These are phyloP conservation scores for Tragulus kanchil DNA, from an alignment of 2,113 vertebrate species.

Conservation along the genomic window DNA sequence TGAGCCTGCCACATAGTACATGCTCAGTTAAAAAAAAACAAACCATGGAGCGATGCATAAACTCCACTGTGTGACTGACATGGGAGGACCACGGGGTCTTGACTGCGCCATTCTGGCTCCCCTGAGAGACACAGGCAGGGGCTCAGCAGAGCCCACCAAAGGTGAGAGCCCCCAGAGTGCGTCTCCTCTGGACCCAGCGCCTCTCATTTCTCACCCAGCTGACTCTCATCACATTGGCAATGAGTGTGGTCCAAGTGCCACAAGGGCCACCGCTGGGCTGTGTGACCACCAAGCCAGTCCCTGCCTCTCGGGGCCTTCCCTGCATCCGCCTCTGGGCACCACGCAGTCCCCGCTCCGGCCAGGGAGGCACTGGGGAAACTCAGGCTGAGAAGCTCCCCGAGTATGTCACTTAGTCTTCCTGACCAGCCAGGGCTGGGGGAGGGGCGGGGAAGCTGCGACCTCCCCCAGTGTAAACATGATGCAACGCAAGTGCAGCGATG, in stretches of 20 bases:
- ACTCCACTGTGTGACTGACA: fast-evolving
- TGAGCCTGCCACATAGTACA: not conserved
- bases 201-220: not conserved
- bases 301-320: not conserved
- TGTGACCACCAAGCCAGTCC: not conserved
- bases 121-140: fast-evolving
- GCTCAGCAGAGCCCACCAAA: not conserved
- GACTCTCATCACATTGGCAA: not conserved
- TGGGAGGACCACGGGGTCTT: too few relatives aligned
- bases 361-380: not conserved
- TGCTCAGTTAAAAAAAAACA: not conserved
- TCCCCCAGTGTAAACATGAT: not conserved
- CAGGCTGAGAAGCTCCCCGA: not conserved
- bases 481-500: not conserved
- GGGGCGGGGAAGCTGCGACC: not conserved
- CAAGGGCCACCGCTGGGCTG: not conserved
- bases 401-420: too few relatives aligned
- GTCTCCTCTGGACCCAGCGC: not conserved
- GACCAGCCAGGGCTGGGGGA: not conserved
- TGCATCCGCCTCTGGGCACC: not conserved
- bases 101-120: not conserved
- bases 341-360: not conserved
- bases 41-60: fast-evolving
- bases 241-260: not conserved
- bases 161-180: too few relatives aligned